These are phyloP conservation scores for Chloroceryle aenea DNA, from an alignment of 2,113 vertebrate species.

Conservation along the genomic window DNA sequence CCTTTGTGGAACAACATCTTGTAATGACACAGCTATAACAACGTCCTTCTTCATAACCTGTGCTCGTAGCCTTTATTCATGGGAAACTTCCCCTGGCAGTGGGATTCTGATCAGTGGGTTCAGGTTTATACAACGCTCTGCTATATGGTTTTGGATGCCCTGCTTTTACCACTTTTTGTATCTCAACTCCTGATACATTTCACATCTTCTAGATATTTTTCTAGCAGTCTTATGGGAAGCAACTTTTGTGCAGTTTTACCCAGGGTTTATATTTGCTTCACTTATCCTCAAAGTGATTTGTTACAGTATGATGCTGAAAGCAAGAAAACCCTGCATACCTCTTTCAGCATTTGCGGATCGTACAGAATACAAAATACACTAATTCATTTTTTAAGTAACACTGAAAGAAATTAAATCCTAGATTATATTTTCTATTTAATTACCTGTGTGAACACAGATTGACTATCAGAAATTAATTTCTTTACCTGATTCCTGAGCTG, in stretches of 20 bases:
- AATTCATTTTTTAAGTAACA: background rate
- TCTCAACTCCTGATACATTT: background rate
- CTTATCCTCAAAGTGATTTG: background rate
- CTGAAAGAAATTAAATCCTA: background rate
- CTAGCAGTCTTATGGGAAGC: background rate
- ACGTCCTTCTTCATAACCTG: background rate
- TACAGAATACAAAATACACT: background rate
- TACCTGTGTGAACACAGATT: background rate
- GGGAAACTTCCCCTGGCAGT: background rate
- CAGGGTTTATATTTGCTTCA: background rate
- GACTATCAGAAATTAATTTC: background rate
- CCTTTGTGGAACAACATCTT: background rate
- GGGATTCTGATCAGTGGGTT: background rate
- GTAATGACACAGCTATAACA: background rate
- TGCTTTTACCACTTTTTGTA: background rate
- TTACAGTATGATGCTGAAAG: background rate
- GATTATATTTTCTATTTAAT: background rate
- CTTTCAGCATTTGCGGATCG: background rate
- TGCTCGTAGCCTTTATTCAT: background rate
- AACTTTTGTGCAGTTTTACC: background rate
- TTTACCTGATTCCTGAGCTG: background rate
- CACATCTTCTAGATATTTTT: background rate
- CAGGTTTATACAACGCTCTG: background rate
- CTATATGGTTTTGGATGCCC: background rate
- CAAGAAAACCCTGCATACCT: background rate